Evolutionary conservation across 2,113 vertebrate species (phyloP), one percentile per base, ranked within the genome.

Genomic region (Syngnathus typhle): DNA sequence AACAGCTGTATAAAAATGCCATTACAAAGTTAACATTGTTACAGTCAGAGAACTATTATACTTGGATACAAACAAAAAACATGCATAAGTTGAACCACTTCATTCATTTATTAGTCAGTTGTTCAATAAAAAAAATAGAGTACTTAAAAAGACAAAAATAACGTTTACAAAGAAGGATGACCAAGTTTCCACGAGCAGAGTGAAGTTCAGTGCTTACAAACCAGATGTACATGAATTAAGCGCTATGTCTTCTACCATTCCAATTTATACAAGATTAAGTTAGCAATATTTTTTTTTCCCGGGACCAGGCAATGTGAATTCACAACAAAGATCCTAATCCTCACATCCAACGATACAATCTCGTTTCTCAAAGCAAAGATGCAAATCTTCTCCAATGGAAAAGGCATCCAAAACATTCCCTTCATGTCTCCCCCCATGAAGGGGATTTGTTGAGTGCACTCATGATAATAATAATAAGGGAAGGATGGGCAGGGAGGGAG

Each of bases 21-120:
- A 19, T 49, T 49, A 18, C 46, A 47, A 47, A 19, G 47, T 49
- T 49, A 49, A 49, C 8, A 49, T 49, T 49, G 16, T 8, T 19
- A 49, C 47, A 49, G 18, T 19, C 5, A 49, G 18, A n/a, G 6
- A 18, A 44, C 43, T 49, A n/a, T n/a, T 49, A 19, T 55, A 8
- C 5, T 32, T 23, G 6, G 32, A 32, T 56, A 15, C 27, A 23
- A 51, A 13, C 1, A 37, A 51, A 64, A 64, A 19, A 37, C 9
- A 51, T 16, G 68, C 36, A 47, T 54, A 6, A 70, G 64, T 64
- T 87, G 81, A 89, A 88, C 81, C 71, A 88, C 82, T 73, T 89
- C 76, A 88, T 88, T 61, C 74, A 51, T 87, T 90, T 86, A 89
- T 86, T 89, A 74, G 83, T 89, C 86, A 86, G 82, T 84, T 74